These are phyloP conservation scores for Dynastes maya DNA, from an alignment of 2,888 invertebrate genomes.

Conservation along the genomic window DNA sequence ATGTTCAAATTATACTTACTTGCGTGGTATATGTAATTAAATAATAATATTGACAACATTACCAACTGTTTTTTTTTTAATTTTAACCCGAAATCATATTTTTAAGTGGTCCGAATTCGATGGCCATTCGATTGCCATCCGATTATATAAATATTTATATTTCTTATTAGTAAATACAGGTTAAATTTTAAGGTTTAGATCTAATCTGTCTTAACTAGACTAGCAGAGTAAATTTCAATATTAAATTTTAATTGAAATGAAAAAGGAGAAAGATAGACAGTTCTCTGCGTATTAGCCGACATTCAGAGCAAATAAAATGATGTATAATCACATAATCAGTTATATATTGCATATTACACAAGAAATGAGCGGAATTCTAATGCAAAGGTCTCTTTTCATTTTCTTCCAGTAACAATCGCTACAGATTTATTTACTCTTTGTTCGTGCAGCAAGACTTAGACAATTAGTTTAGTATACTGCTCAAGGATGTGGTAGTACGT, in stretches of 20 bases:
- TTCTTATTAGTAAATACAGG: too few species aligned
- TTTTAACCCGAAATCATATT: too few species aligned
- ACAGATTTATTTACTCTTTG: slow-evolving; percentile 1
- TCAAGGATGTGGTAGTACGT: slow-evolving; percentile 34
- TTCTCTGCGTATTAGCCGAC: not conserved
- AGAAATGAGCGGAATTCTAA: slow-evolving; percentile 12
- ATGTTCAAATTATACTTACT: too few species aligned
- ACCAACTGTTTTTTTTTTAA: too few species aligned
- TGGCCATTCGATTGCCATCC: too few species aligned
- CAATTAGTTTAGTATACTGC: slow-evolving; percentile 21
- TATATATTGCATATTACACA: slow-evolving; percentile 3
- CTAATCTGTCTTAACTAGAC: too few species aligned
- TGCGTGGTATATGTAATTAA: too few species aligned
- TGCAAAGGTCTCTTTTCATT: slow-evolving; percentile 6
- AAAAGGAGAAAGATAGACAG: not conserved
- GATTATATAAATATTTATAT: too few species aligned
- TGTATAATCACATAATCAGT: not conserved
- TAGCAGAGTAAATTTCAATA: not conserved
- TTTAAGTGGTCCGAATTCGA: too few species aligned
- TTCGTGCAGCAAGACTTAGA: slow-evolving; percentile 5
- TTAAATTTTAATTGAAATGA: not conserved
- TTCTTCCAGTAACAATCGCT: not conserved
- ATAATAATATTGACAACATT: too few species aligned
- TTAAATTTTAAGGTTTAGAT: not conserved
- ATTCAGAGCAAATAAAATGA: slow-evolving; percentile 8